phyloP scores from a whole-genome alignment of 2,797 vertebrate species.

The Urocyon cinereoargenteus region DNA sequence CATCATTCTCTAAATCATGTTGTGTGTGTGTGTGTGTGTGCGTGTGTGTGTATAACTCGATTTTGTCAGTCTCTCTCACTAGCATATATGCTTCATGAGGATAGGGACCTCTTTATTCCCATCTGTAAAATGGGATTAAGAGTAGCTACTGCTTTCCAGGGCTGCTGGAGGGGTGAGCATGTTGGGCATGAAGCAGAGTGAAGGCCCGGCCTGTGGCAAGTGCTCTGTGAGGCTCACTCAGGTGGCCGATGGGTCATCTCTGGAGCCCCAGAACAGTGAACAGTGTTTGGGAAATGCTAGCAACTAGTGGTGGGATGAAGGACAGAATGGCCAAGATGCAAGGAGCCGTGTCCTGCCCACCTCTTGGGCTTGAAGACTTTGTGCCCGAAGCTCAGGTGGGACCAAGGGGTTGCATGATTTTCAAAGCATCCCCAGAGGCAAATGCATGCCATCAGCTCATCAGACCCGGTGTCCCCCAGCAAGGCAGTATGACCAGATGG shows the following conservation, averaged over 20 bases:
- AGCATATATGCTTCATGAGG: neutral
- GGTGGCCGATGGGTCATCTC: accelerated
- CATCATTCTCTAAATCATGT: neutral
- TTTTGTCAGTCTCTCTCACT: neutral
- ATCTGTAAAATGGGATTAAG: neutral
- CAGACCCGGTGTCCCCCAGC: neutral
- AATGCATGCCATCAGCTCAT: neutral
- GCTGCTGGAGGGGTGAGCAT: no score
- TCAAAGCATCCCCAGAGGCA: neutral
- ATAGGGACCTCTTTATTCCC: neutral
- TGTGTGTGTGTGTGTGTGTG: no score
- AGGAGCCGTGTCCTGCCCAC: neutral
- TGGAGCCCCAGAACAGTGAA: no score
- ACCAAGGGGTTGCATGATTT: neutral
- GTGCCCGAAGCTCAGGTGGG: accelerated
- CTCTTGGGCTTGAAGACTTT: neutral
- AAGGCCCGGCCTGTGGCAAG: accelerated
- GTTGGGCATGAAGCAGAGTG: accelerated
- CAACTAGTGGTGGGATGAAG: neutral
- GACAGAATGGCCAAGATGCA: accelerated
- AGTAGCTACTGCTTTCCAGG: neutral
- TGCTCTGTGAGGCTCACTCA: accelerated
- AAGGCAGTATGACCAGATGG: neutral
- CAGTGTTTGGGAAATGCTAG: accelerated
- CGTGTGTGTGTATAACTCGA: neutral